Evolutionary conservation across 1,140 invertebrate species (phyloP).

Genomic region (Whitmania pigra): DNA sequence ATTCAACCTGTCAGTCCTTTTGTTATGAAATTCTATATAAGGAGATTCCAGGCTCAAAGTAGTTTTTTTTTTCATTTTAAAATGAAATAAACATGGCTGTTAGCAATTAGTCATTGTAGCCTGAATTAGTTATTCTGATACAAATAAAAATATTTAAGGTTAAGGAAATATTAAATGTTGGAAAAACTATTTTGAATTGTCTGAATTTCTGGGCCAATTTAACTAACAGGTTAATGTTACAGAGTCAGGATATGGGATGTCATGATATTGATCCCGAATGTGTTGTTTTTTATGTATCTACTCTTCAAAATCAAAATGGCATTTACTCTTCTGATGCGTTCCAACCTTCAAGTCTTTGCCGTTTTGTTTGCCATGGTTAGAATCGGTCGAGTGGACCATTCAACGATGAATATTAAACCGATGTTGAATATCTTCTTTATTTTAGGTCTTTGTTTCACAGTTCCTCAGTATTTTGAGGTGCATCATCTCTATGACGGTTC

Average conservation of each 20-base stretch:
- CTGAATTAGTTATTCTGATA: too few relatives aligned
- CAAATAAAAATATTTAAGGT: too few relatives aligned
- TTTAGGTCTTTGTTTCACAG: conserved; percentile 6
- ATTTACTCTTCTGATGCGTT: neutral
- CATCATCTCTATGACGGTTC: neutral
- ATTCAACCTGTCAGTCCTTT: too few relatives aligned
- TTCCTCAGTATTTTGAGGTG: neutral
- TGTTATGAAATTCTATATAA: too few relatives aligned
- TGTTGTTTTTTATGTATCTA: neutral
- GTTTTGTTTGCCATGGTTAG: neutral
- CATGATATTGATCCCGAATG: neutral
- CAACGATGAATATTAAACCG: neutral
- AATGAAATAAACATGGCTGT: too few relatives aligned
- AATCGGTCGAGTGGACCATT: neutral
- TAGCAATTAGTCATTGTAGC: too few relatives aligned
- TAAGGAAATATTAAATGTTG: too few relatives aligned
- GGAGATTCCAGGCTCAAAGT: too few relatives aligned
- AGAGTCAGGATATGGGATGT: conserved; percentile 6
- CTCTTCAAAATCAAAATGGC: neutral
- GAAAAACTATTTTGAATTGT: too few relatives aligned
- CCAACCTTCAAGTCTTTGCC: neutral
- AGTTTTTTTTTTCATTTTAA: too few relatives aligned
- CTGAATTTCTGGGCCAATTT: too few relatives aligned
- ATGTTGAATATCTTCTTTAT: neutral
- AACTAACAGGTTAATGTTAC: neutral